These are phyloP conservation scores for Cotesia glomerata DNA, from an alignment of 1,140 invertebrate species.

Conservation along the genomic window DNA sequence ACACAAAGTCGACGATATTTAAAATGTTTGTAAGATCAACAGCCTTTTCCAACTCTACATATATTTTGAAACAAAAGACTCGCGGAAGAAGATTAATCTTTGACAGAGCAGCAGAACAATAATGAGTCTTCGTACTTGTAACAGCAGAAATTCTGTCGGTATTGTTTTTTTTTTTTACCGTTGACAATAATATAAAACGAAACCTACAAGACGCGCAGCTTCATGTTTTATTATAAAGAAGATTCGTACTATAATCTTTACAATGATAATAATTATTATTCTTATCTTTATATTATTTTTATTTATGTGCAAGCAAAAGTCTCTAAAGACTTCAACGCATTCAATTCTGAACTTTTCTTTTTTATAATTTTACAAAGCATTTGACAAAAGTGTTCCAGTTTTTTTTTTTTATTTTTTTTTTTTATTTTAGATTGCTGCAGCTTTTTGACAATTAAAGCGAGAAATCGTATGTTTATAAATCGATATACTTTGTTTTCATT, in stretches of 20 bases:
- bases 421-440: too few relatives aligned
- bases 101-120: background rate
- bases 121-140: background rate
- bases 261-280: background rate
- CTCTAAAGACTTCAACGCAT: conserved; percentile 11
- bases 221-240: background rate
- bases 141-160: background rate
- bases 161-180: background rate
- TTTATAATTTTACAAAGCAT: too few relatives aligned
- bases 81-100: conserved; percentile 2
- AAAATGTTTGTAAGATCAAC: too few relatives aligned
- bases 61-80: background rate
- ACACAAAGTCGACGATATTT: background rate
- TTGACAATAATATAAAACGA: background rate
- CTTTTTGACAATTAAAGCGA: too few relatives aligned
- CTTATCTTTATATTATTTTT: background rate
- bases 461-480: too few relatives aligned
- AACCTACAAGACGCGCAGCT: background rate
- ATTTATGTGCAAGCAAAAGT: background rate
- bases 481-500: too few relatives aligned
- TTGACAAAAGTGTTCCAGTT: too few relatives aligned
- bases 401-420: too few relatives aligned
- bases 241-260: background rate
- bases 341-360: background rate
- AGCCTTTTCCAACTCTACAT: too few relatives aligned